Conservation (phyloP, 37 sponge, comb jelly and placozoan genomes). For the Diacarnus erythraeanus region DNA sequence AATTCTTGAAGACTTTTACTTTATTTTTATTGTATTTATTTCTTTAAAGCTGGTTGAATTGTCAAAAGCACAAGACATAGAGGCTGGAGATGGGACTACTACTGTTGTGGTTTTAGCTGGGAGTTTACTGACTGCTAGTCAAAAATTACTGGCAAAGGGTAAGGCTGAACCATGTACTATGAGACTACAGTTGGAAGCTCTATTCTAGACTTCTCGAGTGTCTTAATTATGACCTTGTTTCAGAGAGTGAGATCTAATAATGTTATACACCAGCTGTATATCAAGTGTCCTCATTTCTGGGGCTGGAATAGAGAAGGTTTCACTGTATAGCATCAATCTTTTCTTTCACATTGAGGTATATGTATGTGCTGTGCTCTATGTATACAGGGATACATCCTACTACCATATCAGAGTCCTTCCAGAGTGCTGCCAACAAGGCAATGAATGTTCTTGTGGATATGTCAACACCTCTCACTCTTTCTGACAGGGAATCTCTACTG, state of each 20-base stretch:
- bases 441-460: slow-evolving; percentile 82
- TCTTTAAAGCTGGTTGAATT: slow-evolving; percentile 91
- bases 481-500: slow-evolving; percentile 85
- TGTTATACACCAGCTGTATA: no score
- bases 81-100: slow-evolving; percentile 99
- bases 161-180: background rate
- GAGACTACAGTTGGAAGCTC: background rate
- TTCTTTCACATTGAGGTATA: background rate
- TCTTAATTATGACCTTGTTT: no score
- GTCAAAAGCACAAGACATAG: slow-evolving; percentile 98
- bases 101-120: slow-evolving; percentile 96
- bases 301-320: no score
- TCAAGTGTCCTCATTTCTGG: no score
- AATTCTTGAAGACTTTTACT: background rate
- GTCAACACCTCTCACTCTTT: slow-evolving; percentile 82
- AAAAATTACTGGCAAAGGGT: slow-evolving; percentile 88
- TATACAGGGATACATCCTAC: slow-evolving; percentile 94
- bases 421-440: slow-evolving; percentile 84
- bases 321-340: background rate
- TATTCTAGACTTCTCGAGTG: no score
- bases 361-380: background rate
- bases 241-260: no score
- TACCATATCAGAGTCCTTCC: slow-evolving; percentile 96
- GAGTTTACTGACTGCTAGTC: slow-evolving; percentile 85
- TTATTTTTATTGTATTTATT: background rate